These are phyloP conservation scores for Plectropomus leopardus DNA, from an alignment of 2,113 vertebrate species.

Conservation along the genomic window DNA sequence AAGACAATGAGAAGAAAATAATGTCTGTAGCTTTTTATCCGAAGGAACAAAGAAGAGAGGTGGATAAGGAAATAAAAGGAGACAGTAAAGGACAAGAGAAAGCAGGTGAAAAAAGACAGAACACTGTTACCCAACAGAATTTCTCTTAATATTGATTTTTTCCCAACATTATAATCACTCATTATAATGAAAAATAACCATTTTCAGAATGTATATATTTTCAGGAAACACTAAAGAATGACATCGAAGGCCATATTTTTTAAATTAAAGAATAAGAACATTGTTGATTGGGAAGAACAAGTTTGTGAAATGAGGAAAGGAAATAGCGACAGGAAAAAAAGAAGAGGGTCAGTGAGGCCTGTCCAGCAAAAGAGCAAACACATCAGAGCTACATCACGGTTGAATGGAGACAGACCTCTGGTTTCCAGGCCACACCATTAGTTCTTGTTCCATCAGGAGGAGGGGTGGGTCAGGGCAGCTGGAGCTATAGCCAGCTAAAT, in stretches of 20 bases:
- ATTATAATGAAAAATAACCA: background rate
- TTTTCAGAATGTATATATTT: background rate
- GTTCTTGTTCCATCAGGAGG: conserved; percentile 35
- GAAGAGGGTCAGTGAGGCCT: conserved; percentile 4
- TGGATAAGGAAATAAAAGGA: background rate
- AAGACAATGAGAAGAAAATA: conserved; percentile 26
- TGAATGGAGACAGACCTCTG: conserved; percentile 49
- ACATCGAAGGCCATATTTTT: no score
- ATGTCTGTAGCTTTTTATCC: conserved; percentile 52
- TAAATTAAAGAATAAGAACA: background rate
- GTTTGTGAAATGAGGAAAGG: background rate
- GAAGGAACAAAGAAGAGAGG: background rate
- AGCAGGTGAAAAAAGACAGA: fast-evolving
- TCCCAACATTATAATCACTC: background rate
- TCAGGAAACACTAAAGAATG: background rate
- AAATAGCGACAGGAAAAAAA: background rate
- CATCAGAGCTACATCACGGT: conserved; percentile 29
- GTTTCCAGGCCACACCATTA: conserved; percentile 40
- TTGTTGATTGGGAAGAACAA: background rate
- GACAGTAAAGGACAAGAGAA: no score
- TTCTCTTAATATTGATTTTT: background rate
- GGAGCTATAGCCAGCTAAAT: conserved; percentile 11
- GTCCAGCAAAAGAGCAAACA: conserved; percentile 32
- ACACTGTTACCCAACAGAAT: no score
- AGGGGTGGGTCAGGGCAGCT: conserved; percentile 7